Evolutionary conservation across 2,113 vertebrate genomes (phyloP), one percentile per base, ranked within the genome.

Genomic region (Scortum barcoo): DNA sequence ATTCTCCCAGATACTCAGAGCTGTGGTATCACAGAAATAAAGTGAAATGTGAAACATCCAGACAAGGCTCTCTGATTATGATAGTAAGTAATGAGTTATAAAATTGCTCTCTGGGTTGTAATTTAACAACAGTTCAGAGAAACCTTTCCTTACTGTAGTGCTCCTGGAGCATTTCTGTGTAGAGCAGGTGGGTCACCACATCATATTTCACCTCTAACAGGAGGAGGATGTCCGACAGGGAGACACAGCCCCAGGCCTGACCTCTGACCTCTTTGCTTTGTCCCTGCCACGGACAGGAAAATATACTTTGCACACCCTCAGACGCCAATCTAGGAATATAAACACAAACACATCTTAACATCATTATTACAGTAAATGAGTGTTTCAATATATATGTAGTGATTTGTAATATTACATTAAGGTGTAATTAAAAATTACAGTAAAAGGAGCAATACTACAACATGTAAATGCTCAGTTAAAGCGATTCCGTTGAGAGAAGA

Each of bases 131-230:
- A 26, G 40, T 38, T 4, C 33, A 62, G 51, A 69, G 26, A 24
- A 58, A 70, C 19, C 0, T 58, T 69, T 61, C 57, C 91, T 93
- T 88, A 93, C 93, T 84, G 19, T 92, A 68, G 78, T 90, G 81
- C 44, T 95, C 89, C 87, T 93, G 91, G 24, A 96, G 91, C 95
- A 96, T 96, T 84, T 96, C 95, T 62, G 66, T 84, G 12, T 86
- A 93, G 20, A 96, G 91, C 63, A 77, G 83, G 48, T 89, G 89
- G 19, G 67, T 89, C 79, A 96, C 88, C 17, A 87, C 83, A 22
- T 94, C 91, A 74, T 95, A 96, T 75, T 96, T 96, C 54, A 92
- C 89, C 19, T 94, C 86, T 40, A 95, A 68, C 63, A 95, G 67
- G 12, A 88, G 88, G 22, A 95, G 88, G 40, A 95, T 10, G 0